Base-by-base conservation (phyloP, 2,113 vertebrate species). In the Marmota flaviventris region DNA sequence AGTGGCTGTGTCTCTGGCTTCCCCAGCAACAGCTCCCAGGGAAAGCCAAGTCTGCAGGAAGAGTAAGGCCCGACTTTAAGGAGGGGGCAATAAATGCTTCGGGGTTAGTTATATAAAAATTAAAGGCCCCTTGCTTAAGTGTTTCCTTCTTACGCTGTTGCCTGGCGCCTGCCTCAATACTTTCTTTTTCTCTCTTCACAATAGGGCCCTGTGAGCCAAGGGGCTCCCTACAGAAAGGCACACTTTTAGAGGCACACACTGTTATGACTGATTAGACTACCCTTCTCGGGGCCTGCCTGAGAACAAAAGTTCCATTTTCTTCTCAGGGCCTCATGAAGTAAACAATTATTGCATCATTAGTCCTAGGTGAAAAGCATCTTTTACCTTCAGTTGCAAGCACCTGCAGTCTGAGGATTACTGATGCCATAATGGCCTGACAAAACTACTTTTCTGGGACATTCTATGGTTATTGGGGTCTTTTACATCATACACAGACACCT, bases 121-220 rank as follows among this genome's bases (percentile, higher is more conserved):
- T 87, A 94, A 86, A 2, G 82, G 86, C 48, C 73, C 76, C 96
- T 95, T 77, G n/a, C 96, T 92, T 82, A 97, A 97, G 82, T 79
- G 85, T 87, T 76, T 79, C 63, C 97, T 98, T 91, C 97, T 91
- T 94, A 78, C 89, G 82, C 79, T 51, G 78, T 24, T 48, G 94
- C 92, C 95, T 94, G 97, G 97, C 0, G 90, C 78, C 94, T 78
- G 10, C 67, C 94, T 98, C 97, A 98, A 96, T 91, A 39, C 97
- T 29, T 73, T 34, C 96, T 98, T 98, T 98, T 96, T 98, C 95
- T 96, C 56, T 90, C 88, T 93, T 91, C 67, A 98, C 97, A 98
- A 97, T 69, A 87, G 96, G 97, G 70, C 91, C 92, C 75, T 98
- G 97, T 97, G 95, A 84, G 37, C 93, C 18, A 13, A 77, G 73